phyloP scores from a whole-genome alignment of 2,888 invertebrate species.

The Oligia strigilis region DNA sequence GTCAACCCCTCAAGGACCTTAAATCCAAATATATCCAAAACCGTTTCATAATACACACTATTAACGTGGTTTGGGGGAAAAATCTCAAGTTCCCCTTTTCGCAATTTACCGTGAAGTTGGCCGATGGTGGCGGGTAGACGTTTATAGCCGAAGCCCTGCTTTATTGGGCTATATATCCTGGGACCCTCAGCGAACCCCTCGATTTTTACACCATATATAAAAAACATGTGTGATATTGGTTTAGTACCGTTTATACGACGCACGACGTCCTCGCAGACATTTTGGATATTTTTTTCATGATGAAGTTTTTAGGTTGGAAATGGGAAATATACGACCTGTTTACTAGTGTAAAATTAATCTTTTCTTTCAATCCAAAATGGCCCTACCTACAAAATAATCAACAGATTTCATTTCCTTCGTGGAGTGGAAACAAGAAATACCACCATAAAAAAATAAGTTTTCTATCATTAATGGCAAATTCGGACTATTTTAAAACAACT shows the following conservation, averaged over 20 bases:
- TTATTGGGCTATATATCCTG: conserved; percentile 88
- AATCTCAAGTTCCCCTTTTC: conserved; percentile 65
- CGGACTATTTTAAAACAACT: not conserved
- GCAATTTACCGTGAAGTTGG: conserved; percentile 81
- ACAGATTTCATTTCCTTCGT: not conserved
- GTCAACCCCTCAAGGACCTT: conserved; percentile 30
- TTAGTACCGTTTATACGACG: conserved; percentile 60
- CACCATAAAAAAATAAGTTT: too few species aligned
- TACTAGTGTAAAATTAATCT: not conserved
- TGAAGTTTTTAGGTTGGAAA: conserved; percentile 27
- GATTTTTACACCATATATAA: conserved; percentile 81
- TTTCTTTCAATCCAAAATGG: not conserved
- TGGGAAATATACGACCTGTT: conserved; percentile 4
- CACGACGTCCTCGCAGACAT: conserved; percentile 20
- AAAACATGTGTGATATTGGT: conserved; percentile 78
- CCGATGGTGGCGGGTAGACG: conserved; percentile 77
- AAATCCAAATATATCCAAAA: conserved; percentile 65
- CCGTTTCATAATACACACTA: conserved; percentile 62
- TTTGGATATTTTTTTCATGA: conserved; percentile 40
- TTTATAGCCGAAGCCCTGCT: conserved; percentile 80
- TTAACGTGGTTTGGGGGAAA: conserved; percentile 63
- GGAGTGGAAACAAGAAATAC: not conserved
- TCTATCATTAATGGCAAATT: not conserved
- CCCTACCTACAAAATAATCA: not conserved
- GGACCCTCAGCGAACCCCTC: conserved; percentile 69